Base-by-base conservation (phyloP, 1,140 invertebrate species). In the Lucilia sericata region DNA sequence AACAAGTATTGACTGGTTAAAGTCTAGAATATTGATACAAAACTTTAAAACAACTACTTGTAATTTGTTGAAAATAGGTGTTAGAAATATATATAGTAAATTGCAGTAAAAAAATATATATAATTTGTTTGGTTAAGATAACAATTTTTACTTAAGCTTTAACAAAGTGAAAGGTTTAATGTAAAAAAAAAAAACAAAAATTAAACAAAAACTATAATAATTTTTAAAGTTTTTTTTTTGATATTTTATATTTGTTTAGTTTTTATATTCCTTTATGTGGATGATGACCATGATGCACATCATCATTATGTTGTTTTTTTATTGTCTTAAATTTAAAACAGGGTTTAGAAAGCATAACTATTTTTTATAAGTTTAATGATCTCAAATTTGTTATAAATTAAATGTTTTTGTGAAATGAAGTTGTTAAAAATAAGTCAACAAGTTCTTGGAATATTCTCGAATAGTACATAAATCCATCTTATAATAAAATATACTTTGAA, bases 61-160 rank as follows among this genome's bases (percentile, higher is more conserved):
- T 70, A 70, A 70, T 70, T 70, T 70, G 65, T 70, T 21, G 7
- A 70, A 70, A 70, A 70, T 70, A 70, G 65, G 65, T 70, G 65
- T 25, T 70, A 70, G 19, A 70, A 70, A 60, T 60, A 17, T 7
- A 14, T 17, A 60, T 7, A 14, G n/a, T 60, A n/a, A n/a, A 17
- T n/a, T n/a, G 55, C 14, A 2, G 65, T 21, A 70, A n/a, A 21
- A 70, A 70, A 25, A 70, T 12, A 70, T 30, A 30, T 21, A 70
- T 70, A 70, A 70, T 70, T 70, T 70, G 65, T 70, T 70, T 70
- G 19, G 0, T 60, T 0, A 70, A 70, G 65, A 70, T 70, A 70
- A 70, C 65, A n/a, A 70, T 25, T 70, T 70, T 70, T 21, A n/a
- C 7, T 60, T 60, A n/a, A 60, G 14, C n/a, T 60, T 14, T 70